Evolutionary conservation across 1,140 invertebrate species (phyloP), one percentile per base, ranked within the genome.

Genomic region (Cydia fagiglandana): DNA sequence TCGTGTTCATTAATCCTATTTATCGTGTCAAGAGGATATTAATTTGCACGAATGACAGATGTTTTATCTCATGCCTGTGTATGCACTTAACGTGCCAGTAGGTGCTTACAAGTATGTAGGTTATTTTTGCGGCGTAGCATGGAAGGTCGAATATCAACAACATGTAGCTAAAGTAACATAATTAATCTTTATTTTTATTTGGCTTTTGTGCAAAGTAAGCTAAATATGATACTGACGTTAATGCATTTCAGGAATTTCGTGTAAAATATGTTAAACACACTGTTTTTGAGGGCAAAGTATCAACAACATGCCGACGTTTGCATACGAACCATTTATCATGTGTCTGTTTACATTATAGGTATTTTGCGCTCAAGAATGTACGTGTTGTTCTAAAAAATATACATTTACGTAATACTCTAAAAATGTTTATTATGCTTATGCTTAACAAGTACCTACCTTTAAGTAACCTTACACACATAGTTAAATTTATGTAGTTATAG

Each of bases 1-100:
- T 70, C 66, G n/a, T 41, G 34, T 70, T 70, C 66, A 41, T 70
- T 70, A 70, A 70, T 41, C 30, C 66, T 70, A 70, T 70, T 70
- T 70, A 70, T 70, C 66, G 66, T 70, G 66, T 41, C 66, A 70
- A 34, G 66, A 38, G 34, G 34, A 70, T 70, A 70, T 70, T 70
- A 70, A 70, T 70, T 70, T 70, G 38, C 66, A 17, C 66, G 13
- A 38, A 17, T 70, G 66, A 70, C 66, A 38, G 66, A 70, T 70
- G 66, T 38, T 70, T 70, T 70, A 70, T 70, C 64, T 68, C 30
- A 68, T 34, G 64, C 30, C 66, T 41, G 66, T 45, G 17, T 41
- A 38, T 41, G 66, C 66, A 70, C 66, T 70, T 70, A 68, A 70
- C 34, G 30, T 61, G 56, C 56, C 56, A 61, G 56, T 61, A 61